Conservation (phyloP, 1,140 invertebrate genomes). For the Caenorhabditis remanei region DNA sequence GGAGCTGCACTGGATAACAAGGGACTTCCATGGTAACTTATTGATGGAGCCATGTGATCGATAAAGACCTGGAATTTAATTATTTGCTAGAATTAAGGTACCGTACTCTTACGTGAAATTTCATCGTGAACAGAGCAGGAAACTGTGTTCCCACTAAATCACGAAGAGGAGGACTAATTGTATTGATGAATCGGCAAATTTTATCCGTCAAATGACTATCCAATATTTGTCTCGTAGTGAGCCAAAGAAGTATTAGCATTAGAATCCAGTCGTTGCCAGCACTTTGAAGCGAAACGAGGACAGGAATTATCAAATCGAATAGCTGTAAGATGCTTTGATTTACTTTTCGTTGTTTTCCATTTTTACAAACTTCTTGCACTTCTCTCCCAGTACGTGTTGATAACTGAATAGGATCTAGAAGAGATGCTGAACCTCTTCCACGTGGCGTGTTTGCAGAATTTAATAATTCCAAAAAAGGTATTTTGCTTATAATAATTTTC, state of each 20-base stretch:
- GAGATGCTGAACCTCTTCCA: background rate
- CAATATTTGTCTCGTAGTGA: background rate
- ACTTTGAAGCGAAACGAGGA: background rate
- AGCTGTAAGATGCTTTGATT: background rate
- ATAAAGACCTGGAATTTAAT: background rate
- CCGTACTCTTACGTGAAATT: background rate
- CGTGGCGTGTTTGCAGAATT: background rate
- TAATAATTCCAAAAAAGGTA: background rate
- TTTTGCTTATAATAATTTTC: too few relatives aligned
- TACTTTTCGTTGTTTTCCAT: background rate
- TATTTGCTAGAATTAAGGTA: background rate
- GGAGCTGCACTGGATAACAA: background rate
- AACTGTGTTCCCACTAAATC: background rate
- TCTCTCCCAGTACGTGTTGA: background rate
- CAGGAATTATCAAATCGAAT: background rate
- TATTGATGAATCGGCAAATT: background rate
- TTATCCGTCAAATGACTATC: background rate
- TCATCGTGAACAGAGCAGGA: background rate
- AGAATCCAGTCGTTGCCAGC: background rate
- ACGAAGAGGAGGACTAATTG: background rate
- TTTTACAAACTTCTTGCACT: conserved; percentile 10
- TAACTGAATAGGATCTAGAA: background rate
- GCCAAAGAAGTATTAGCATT: background rate
- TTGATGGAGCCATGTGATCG: background rate
- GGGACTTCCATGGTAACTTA: background rate